Evolutionary conservation across 2,888 invertebrate genomes (phyloP).

Genomic region (Phaedon cochleariae): DNA sequence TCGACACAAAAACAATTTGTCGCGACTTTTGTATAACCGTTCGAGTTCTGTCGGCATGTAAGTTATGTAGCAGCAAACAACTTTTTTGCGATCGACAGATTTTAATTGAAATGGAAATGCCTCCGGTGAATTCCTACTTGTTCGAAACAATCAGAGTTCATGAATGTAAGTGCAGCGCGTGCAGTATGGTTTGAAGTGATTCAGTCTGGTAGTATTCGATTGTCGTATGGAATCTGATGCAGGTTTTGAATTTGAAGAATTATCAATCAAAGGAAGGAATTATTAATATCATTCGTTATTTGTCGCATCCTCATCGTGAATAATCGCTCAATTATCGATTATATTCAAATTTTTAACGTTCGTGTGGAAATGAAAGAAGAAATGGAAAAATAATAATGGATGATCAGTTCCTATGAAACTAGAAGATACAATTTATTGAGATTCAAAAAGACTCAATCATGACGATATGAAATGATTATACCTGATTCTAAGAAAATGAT

Average conservation of each 20-base stretch:
- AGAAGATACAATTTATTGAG: too few species aligned
- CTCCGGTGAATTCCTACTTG: slow-evolving; percentile 20
- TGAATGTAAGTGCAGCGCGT: slow-evolving; percentile 19
- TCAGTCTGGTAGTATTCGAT: not conserved
- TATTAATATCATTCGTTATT: too few species aligned
- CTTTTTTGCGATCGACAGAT: slow-evolving; percentile 30
- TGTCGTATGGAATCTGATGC: not conserved
- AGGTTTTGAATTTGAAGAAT: not conserved
- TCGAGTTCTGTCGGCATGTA: slow-evolving; percentile 31
- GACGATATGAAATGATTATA: too few species aligned
- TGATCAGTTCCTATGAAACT: too few species aligned
- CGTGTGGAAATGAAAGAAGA: too few species aligned
- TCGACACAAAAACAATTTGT: slow-evolving; percentile 25
- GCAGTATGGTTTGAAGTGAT: not conserved
- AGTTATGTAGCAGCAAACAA: slow-evolving; percentile 23
- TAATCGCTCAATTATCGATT: too few species aligned
- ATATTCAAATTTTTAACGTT: too few species aligned
- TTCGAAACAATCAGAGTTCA: slow-evolving; percentile 31
- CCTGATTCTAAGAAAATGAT: too few species aligned
- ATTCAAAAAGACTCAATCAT: too few species aligned
- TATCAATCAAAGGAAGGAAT: too few species aligned
- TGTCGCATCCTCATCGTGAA: too few species aligned
- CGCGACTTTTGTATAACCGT: slow-evolving; percentile 16
- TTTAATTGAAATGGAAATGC: slow-evolving; percentile 29
- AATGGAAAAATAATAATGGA: too few species aligned